phyloP scores from a whole-genome alignment of 2,113 vertebrate species.

The Petromus typicus region DNA sequence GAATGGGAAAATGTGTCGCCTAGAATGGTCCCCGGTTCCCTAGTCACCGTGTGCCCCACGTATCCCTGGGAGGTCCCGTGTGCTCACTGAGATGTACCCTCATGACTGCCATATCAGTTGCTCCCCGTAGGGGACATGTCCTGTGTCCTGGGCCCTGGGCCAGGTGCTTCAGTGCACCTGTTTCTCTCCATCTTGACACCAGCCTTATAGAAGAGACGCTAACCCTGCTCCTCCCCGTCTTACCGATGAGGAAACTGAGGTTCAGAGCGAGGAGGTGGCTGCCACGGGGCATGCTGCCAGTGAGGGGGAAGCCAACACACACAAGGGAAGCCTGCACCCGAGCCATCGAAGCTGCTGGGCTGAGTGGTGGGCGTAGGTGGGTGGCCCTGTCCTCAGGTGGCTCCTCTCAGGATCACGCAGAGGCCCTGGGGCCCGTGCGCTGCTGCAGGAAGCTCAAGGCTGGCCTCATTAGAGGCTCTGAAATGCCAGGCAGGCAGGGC shows the following conservation, averaged over 20 bases:
- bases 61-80: neutral
- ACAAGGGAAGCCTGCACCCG: fast-evolving
- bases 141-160: neutral
- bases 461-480: conserved; percentile 69
- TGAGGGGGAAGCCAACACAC: neutral
- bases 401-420: neutral
- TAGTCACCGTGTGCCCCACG: neutral
- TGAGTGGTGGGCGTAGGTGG: neutral
- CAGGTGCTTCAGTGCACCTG: neutral
- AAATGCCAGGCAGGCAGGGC: conserved; percentile 77
- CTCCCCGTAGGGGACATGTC: neutral
- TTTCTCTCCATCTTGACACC: neutral
- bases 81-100: neutral
- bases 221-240: neutral
- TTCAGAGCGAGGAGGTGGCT: neutral
- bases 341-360: neutral
- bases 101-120: neutral
- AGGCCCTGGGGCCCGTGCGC: neutral
- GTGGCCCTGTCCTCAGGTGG: conserved; percentile 48
- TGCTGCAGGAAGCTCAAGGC: neutral
- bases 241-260: conserved; percentile 33
- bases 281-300: neutral
- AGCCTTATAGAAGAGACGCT: neutral
- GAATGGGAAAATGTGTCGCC: neutral
- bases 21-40: no score